Conservation (phyloP, 2,888 invertebrate species). For the Tribolium freemani region DNA sequence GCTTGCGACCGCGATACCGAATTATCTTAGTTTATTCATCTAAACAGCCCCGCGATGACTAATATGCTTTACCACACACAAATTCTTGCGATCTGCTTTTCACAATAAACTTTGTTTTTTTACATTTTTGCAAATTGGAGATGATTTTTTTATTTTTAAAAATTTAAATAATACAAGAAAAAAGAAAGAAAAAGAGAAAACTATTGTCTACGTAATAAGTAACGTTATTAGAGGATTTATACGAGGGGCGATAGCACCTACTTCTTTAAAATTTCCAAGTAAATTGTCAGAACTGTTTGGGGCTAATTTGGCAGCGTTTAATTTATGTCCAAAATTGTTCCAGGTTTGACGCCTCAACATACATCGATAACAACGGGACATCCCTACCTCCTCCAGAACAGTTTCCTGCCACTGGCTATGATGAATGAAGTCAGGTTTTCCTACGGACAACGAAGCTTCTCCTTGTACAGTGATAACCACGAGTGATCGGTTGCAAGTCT, state of each 20-base stretch:
- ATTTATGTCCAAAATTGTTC: slow-evolving; percentile 20
- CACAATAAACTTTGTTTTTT: background rate
- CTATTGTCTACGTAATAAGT: too few relatives aligned
- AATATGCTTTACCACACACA: slow-evolving; percentile 26
- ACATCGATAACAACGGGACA: slow-evolving; percentile 37
- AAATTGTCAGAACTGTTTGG: too few relatives aligned
- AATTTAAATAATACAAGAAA: background rate
- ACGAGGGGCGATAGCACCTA: too few relatives aligned
- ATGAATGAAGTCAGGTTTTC: slow-evolving; percentile 55
- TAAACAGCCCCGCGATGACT: slow-evolving; percentile 38
- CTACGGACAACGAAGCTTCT: slow-evolving; percentile 57
- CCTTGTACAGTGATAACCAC: slow-evolving; percentile 55
- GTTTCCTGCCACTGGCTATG: slow-evolving; percentile 53
- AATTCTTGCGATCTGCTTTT: slow-evolving; percentile 12
- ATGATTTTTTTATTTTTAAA: background rate
- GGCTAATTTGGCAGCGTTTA: background rate
- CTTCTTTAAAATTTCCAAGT: too few relatives aligned
- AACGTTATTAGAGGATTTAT: too few relatives aligned
- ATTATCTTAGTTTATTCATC: slow-evolving; percentile 43
- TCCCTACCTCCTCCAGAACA: slow-evolving; percentile 49
- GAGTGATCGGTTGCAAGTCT: slow-evolving; percentile 38
- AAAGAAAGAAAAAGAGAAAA: too few relatives aligned
- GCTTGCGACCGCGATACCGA: slow-evolving; percentile 38
- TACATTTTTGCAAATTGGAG: too few relatives aligned
- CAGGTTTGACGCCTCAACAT: slow-evolving; percentile 28